Base-by-base conservation (phyloP, 1,140 invertebrate species). In the Drosophila truncata region DNA sequence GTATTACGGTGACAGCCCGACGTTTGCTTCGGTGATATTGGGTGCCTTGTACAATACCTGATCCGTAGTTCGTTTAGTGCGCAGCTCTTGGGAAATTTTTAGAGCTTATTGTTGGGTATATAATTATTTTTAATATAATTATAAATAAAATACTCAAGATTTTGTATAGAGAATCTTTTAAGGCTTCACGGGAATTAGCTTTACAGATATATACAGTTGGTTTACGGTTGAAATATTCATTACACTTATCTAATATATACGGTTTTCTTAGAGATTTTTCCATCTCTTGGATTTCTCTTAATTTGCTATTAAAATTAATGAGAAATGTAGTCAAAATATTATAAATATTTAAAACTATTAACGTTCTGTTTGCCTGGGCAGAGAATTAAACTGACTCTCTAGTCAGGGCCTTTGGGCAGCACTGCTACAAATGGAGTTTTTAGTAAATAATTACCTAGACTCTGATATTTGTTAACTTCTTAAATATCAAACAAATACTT, bases 1-100 rank as follows among this genome's bases (percentile, higher is more conserved):
- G 70, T 66, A 55, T 39, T 35, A 27, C 31, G 37, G 20, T 46
- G 35, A 25, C 16, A 39, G 58, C 20, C 44, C 27, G 6, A 14
- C 11, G 25, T 33, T 47, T 18, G 33, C 20, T 61, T 5, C 18
- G 33, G 27, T 25, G 33, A 25, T 55, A 25, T 7, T 55, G 4
- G 14, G 3, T 7, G 20, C 31, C 35, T n/a, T 25, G 35, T 31
- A 18, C 16, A 20, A 7, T 6, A 13, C 9, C 10, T 44, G 1
- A 11, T 20, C 5, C 27, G 2, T 1, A 16, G 35, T 14, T 20
- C 1, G 35, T 14, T 20, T 0, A 31, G 18, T 50, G 27, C 6
- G 3, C 0, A 18, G 7, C 2, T 31, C 5, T 50, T 4, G n/a
- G 18, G 6, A 31, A 10, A 29, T 11, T 29, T 29, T 16, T 16